Conservation (phyloP, 2,888 invertebrate genomes). For the Oscheius sp. region DNA sequence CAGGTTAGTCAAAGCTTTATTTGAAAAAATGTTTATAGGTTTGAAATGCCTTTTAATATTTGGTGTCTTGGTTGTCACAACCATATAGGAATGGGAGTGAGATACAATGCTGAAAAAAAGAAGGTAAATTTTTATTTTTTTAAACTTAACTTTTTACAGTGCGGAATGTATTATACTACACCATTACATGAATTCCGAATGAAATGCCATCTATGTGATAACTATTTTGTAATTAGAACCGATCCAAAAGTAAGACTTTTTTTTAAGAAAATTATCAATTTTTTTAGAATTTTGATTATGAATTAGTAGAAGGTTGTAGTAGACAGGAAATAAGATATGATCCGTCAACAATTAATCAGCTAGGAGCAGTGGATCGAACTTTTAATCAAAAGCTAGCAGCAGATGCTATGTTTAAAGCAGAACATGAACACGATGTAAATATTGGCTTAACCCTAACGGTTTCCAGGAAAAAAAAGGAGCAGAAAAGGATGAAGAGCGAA, state of each 20-base stretch:
- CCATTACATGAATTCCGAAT: slow-evolving; percentile 97
- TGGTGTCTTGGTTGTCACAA: slow-evolving; percentile 98
- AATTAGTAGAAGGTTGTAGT: slow-evolving; percentile 90
- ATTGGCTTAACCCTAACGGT: slow-evolving; percentile 77
- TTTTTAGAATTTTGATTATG: slow-evolving; percentile 90
- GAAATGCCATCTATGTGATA: slow-evolving; percentile 98
- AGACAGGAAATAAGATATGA: slow-evolving; percentile 98
- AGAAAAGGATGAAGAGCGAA: slow-evolving; percentile 94
- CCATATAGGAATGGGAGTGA: slow-evolving; percentile 98
- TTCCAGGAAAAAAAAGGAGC: slow-evolving; percentile 62
- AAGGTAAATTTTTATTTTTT: slow-evolving; percentile 67
- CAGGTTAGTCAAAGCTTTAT: slow-evolving; percentile 75
- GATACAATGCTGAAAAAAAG: slow-evolving; percentile 81
- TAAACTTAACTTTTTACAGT: slow-evolving; percentile 35
- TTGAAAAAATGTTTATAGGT: slow-evolving; percentile 72
- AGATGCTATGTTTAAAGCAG: slow-evolving; percentile 96
- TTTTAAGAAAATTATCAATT: background rate
- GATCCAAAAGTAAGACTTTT: slow-evolving; percentile 86
- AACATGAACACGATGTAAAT: slow-evolving; percentile 83
- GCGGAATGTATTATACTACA: slow-evolving; percentile 97
- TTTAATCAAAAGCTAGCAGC: slow-evolving; percentile 87
- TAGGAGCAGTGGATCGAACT: slow-evolving; percentile 79
- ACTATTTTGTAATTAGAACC: slow-evolving; percentile 95
- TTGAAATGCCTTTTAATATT: slow-evolving; percentile 99
- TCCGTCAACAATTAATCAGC: slow-evolving; percentile 81